phyloP scores from a whole-genome alignment of 2,888 invertebrate species.

The Silvanus unidentatus region DNA sequence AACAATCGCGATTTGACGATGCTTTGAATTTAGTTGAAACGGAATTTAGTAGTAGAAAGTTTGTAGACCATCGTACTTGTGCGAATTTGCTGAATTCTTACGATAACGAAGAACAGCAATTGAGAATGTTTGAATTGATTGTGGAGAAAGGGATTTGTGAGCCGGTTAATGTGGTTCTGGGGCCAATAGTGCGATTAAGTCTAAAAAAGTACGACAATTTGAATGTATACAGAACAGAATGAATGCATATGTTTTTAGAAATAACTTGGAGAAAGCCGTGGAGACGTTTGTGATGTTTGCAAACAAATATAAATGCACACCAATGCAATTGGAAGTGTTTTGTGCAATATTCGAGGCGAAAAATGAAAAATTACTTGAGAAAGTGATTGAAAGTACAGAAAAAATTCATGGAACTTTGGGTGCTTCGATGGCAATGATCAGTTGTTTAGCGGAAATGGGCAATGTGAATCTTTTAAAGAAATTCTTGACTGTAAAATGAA shows the following conservation, averaged over 20 bases:
- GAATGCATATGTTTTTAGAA: conserved; percentile 34
- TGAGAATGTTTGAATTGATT: conserved; percentile 51
- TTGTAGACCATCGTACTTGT: conserved; percentile 49
- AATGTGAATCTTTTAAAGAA: conserved; percentile 50
- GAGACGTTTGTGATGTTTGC: conserved; percentile 51
- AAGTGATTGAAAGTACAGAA: conserved; percentile 37
- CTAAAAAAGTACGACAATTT: conserved; percentile 49
- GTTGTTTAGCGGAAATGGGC: conserved; percentile 53
- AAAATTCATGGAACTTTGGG: conserved; percentile 45
- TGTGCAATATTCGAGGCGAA: conserved; percentile 39
- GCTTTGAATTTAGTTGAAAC: conserved; percentile 50
- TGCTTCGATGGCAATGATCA: conserved; percentile 48
- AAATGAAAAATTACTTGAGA: conserved; percentile 41
- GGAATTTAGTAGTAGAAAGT: conserved; percentile 31
- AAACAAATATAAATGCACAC: conserved; percentile 54
- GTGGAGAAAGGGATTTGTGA: conserved; percentile 51
- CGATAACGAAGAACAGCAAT: conserved; percentile 45
- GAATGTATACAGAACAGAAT: conserved; percentile 1
- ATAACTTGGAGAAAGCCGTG: conserved; percentile 51
- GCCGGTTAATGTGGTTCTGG: conserved; percentile 53
- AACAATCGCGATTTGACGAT: conserved; percentile 44
- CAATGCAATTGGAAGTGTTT: conserved; percentile 59
- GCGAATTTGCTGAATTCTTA: conserved; percentile 56
- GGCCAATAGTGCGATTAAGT: conserved; percentile 57
- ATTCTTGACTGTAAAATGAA: conserved; percentile 43